Percentiles rank a stretch among this genome's conserved stretches.
Conservation (phyloP, 2,888 invertebrate species). For the Peribatodes rhomboidaria region DNA sequence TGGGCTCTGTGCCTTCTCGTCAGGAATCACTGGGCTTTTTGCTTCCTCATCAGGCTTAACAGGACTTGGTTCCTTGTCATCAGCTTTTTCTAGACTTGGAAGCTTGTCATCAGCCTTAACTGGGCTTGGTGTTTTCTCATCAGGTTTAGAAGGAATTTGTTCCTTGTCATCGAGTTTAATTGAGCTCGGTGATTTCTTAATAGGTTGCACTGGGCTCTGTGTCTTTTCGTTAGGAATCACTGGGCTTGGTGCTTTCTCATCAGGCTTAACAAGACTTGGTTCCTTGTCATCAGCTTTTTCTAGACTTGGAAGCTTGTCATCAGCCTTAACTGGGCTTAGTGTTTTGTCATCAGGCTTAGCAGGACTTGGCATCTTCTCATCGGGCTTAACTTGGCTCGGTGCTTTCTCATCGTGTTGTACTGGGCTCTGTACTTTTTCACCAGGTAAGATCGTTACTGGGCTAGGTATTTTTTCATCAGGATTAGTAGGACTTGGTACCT, state of each 20-base stretch:
- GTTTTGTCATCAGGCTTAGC: neutral
- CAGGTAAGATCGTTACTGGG: neutral
- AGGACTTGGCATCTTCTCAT: neutral
- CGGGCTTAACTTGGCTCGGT: neutral
- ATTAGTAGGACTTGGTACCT: constrained; percentile 13
- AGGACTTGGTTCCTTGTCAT: neutral
- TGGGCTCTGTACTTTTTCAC: neutral
- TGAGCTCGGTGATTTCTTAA: neutral
- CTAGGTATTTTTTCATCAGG: constrained; percentile 12
- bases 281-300: neutral
- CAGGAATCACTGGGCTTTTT: neutral
- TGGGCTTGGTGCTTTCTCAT: neutral
- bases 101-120: neutral
- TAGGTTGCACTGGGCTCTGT: neutral
- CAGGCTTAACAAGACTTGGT: neutral
- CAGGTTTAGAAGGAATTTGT: neutral
- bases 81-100: neutral
- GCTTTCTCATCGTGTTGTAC: neutral
- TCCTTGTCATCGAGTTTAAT: neutral
- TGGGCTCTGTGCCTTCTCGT: neutral
- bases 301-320: neutral
- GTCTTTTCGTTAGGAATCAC: constrained; percentile 33
- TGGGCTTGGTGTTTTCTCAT: neutral
- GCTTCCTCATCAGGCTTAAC: neutral
- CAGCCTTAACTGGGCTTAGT: neutral